Evolutionary conservation across 2,797 vertebrate genomes (phyloP), one percentile per base, ranked within the genome.

Genomic region (Sebastes goodei): DNA sequence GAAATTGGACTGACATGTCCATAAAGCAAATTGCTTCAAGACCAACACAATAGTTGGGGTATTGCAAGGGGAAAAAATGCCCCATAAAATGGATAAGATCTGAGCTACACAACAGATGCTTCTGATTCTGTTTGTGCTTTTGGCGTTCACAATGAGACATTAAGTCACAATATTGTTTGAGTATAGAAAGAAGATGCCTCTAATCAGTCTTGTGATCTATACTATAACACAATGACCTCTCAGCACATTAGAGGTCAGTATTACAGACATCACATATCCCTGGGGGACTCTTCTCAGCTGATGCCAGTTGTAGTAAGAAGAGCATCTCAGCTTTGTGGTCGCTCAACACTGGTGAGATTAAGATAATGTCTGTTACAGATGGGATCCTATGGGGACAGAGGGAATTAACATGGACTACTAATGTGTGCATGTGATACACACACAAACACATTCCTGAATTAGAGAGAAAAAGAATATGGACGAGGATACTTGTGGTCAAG

Each of bases 281-380:
- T 8, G 17, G 12, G 68, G 30, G 82, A 42, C 32, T 79, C 27
- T 17, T 62, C 21, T 64, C 12, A 67, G 46, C 49, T 71, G 66
- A 67, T 66, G 7, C 20, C 17, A n/a, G 20, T 53, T 53, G n/a
- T 35, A 12, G 56, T 74, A 75, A 74, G 27, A 52, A 52, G 64
- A 52, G 4, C 68, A 60, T 67, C 42, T 81, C 69, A 55, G 49
- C 4, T 14, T n/a, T 52, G 27, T 14, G 9, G 49, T 92, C 81
- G 70, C 38, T 86, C 86, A 83, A 76, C 66, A 64, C 57, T 64
- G 60, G 53, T 78, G 42, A 86, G 90, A 91, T 90, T 83, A 89
- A 89, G 71, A 80, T 80, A 53, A 76, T 17, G 55, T 81, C 61
- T 73, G 30, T 65, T 79, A 59, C 82, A 72, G 79, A 89, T 81